Conservation (phyloP, 2,888 invertebrate species). For the Himalopsyche kuldschensis region DNA sequence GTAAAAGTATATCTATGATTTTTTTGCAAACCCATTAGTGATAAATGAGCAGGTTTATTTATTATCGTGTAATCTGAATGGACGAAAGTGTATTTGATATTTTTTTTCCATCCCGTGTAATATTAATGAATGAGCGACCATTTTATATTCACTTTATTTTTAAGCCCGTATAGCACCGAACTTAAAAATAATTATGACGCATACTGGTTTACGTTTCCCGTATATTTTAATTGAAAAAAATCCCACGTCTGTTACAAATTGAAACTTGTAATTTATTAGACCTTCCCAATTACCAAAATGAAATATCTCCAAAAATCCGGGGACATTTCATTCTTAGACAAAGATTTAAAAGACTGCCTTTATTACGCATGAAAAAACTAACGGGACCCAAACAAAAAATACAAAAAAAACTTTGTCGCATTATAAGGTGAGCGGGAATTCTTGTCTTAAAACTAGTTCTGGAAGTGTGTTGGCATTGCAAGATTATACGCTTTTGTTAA, state of each 20-base stretch:
- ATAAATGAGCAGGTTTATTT: too few relatives aligned
- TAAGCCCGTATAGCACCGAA: too few relatives aligned
- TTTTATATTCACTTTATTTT: too few relatives aligned
- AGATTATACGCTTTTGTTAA: too few relatives aligned
- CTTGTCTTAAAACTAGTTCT: not conserved
- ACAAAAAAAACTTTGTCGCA: not conserved
- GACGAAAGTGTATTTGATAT: too few relatives aligned
- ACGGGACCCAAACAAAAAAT: not conserved
- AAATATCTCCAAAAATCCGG: not conserved
- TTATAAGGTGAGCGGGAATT: not conserved
- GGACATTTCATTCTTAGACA: not conserved
- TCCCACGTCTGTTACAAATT: not conserved
- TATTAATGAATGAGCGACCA: too few relatives aligned
- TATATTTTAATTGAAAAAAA: not conserved
- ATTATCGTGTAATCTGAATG: too few relatives aligned
- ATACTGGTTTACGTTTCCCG: too few relatives aligned
- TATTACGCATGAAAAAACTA: not conserved
- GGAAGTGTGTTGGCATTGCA: not conserved
- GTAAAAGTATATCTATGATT: too few relatives aligned
- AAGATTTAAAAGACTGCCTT: not conserved
- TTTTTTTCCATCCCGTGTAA: too few relatives aligned
- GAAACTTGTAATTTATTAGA: not conserved
- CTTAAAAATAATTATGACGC: too few relatives aligned
- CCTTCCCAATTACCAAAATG: not conserved
- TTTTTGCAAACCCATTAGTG: too few relatives aligned